Evolutionary conservation across 2,797 vertebrate genomes (phyloP), one percentile per base, ranked within the genome.

Genomic region (Strix occidentalis): DNA sequence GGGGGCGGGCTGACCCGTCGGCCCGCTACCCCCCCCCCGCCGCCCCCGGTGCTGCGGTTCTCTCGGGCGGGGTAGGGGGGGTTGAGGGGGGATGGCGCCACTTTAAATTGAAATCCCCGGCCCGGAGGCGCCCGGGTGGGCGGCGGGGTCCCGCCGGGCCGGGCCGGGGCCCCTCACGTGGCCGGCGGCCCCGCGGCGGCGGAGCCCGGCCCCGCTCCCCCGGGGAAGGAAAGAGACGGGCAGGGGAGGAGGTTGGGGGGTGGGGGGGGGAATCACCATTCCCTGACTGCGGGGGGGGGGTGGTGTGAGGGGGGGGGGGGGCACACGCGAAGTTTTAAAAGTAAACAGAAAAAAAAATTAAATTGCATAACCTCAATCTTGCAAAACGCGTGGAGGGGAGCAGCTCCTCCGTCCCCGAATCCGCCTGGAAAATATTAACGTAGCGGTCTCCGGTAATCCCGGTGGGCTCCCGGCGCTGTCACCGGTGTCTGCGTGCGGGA

Each of bases 61-160:
- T 33, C 20, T 18, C 45, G 71, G 83, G 66, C 33, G 14, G 61
- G 43, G 43, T 45, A 43, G 69, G 57, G n/a, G 69, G n/a, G 54
- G 18, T 28, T 33, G 69, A 43, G 43, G 43, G 18, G 91, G 89
- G 93, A 93, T 97, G 97, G 97, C 97, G 97, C 97, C 96, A 97
- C 97, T 97, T 98, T 96, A 97, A 97, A 96, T 87, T 95, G 95
- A 96, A 95, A 91, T 72, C 74, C 80, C 64, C 80, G 56, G 53
- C 80, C 81, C 23, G 33, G 45, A 87, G 91, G 94, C 95, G 96
- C 93, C 94, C 93, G 91, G 82, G 65, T 23, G 68, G 46, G 64
- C 45, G 45, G 56, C 5, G 60, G 78, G 86, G 75, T 80, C 66
- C 75, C 41, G 75, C 58, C 53, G 76, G 71, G 82, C 50, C 35